Evolutionary conservation across 2,888 invertebrate species (phyloP).

Genomic region (Heliconius hortense): DNA sequence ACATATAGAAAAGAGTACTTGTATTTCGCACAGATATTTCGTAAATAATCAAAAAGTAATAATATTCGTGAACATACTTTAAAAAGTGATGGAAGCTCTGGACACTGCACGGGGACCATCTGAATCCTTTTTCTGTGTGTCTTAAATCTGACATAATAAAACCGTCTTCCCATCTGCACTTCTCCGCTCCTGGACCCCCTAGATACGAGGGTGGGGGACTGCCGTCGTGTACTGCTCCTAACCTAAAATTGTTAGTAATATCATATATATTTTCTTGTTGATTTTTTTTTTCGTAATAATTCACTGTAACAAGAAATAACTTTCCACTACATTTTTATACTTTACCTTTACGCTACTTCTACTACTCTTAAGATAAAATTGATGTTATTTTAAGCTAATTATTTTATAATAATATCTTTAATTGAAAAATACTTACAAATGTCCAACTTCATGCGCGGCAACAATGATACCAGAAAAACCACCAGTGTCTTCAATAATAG

Average conservation of each 20-base stretch:
- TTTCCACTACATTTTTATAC: not conserved
- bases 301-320: not conserved
- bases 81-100: slow-evolving; percentile 97
- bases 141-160: slow-evolving; percentile 97
- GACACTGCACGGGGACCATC: slow-evolving; percentile 96
- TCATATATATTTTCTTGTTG: not conserved
- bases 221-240: slow-evolving; percentile 98
- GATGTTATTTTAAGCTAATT: not conserved
- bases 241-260: slow-evolving; percentile 73
- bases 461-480: slow-evolving; percentile 98
- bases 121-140: slow-evolving; percentile 96
- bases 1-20: too few relatives aligned
- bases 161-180: slow-evolving; percentile 97
- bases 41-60: not conserved
- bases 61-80: slow-evolving; percentile 84
- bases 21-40: not conserved
- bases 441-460: slow-evolving; percentile 97
- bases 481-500: slow-evolving; percentile 97
- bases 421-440: slow-evolving; percentile 87
- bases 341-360: too few relatives aligned
- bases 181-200: slow-evolving; percentile 96
- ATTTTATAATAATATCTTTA: not conserved
- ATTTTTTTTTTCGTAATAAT: not conserved
- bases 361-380: too few relatives aligned
- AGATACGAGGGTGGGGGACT: slow-evolving; percentile 96